Conservation (phyloP, 2,797 vertebrate species). For the Scolopax rusticola region DNA sequence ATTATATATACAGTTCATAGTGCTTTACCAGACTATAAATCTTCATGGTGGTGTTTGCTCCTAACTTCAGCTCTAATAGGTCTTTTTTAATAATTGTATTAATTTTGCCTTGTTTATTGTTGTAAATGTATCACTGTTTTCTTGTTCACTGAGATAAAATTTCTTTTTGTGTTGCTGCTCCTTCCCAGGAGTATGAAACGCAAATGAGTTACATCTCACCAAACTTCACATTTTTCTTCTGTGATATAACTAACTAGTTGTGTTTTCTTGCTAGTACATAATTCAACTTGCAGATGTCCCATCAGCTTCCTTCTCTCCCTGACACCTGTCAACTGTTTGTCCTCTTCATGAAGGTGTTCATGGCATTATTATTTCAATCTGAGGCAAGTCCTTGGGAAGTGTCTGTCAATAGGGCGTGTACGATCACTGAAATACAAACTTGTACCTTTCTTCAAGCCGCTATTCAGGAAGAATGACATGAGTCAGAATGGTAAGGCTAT, state of each 20-base stretch:
- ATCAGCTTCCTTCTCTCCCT: not conserved
- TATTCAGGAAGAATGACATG: not conserved
- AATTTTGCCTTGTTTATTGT: not conserved
- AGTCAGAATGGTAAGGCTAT: not conserved
- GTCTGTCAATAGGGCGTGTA: not conserved
- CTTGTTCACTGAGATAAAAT: not conserved
- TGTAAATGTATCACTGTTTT: not conserved
- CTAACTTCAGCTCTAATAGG: not conserved
- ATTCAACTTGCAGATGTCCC: constrained; percentile 35
- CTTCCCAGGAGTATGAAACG: not conserved
- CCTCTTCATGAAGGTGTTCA: not conserved
- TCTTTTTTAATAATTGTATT: not conserved
- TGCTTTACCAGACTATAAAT: not conserved
- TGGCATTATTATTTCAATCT: constrained; percentile 16
- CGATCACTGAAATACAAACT: not conserved
- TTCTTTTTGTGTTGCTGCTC: not conserved
- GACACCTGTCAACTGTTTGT: constrained; percentile 5
- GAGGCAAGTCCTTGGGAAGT: constrained; percentile 14
- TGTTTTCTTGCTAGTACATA: constrained; percentile 6
- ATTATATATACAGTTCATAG: not conserved
- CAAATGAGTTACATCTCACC: constrained; percentile 12
- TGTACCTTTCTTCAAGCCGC: not conserved
- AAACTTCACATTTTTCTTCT: constrained; percentile 4
- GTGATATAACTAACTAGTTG: not conserved
- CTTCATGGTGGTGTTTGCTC: not conserved